Percentiles rank a stretch among this genome's conserved stretches.
Conservation (phyloP, 1,140 invertebrate genomes). For the Spodoptera frugiperda region DNA sequence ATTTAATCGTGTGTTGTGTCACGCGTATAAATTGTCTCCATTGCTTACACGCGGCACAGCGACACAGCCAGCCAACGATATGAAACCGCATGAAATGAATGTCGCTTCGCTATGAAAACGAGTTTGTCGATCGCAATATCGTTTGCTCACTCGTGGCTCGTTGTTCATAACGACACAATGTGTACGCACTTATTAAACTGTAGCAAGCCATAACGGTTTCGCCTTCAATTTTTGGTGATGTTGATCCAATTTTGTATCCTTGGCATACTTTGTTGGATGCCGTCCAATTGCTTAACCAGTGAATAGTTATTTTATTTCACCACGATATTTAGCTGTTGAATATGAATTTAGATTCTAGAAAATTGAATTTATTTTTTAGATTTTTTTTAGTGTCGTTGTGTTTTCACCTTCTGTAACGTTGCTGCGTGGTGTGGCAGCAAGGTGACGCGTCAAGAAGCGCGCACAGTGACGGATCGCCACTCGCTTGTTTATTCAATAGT, state of each 20-base stretch:
- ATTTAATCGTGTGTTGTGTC: slow-evolving; percentile 24
- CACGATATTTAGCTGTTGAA: slow-evolving; percentile 11
- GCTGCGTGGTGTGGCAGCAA: background rate
- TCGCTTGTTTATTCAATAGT: slow-evolving; percentile 48
- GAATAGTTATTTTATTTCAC: slow-evolving; percentile 10
- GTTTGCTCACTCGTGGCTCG: slow-evolving; percentile 42
- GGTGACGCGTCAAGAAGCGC: slow-evolving; percentile 36
- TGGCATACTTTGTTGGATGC: slow-evolving; percentile 24
- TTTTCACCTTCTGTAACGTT: background rate
- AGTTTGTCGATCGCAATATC: slow-evolving; percentile 48
- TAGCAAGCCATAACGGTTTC: slow-evolving; percentile 23
- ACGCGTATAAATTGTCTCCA: slow-evolving; percentile 40
- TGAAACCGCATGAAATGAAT: slow-evolving; percentile 48
- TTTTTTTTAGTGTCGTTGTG: background rate
- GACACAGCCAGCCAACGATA: slow-evolving; percentile 34
- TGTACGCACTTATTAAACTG: slow-evolving; percentile 38
- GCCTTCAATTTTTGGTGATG: slow-evolving; percentile 30
- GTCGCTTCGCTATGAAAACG: slow-evolving; percentile 45
- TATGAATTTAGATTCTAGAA: background rate
- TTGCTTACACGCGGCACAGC: slow-evolving; percentile 42
- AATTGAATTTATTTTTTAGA: background rate
- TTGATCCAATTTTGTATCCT: slow-evolving; percentile 29
- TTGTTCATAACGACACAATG: slow-evolving; percentile 34
- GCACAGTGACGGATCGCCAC: slow-evolving; percentile 34
- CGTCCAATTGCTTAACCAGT: slow-evolving; percentile 22